Evolutionary conservation across 2,113 vertebrate species (phyloP).

Genomic region (Phylloscopus whistleri): DNA sequence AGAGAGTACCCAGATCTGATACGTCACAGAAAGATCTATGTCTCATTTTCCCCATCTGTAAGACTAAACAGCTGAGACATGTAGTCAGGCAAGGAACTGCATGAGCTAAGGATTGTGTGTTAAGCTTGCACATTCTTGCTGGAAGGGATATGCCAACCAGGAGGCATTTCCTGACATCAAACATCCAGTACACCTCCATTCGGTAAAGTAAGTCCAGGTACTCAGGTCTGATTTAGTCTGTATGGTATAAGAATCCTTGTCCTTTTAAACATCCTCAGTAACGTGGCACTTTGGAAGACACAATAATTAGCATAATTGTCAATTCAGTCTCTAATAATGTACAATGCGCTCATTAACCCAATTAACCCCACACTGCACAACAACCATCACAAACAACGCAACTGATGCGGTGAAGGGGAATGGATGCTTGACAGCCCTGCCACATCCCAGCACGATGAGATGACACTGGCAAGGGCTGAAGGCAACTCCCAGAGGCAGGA

Average conservation of each 20-base stretch:
- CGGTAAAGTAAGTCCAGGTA: not conserved
- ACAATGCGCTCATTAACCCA: constrained; percentile 32
- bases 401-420: not conserved
- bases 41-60: not conserved
- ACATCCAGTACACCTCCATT: not conserved
- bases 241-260: not conserved
- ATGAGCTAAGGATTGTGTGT: not conserved
- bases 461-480: not conserved
- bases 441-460: not conserved
- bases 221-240: not conserved
- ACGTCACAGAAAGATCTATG: not conserved
- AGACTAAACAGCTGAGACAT: not conserved
- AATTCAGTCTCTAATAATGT: constrained; percentile 42
- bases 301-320: constrained; percentile 42
- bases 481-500: not conserved
- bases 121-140: not conserved
- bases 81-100: not conserved
- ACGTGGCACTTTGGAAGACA: not conserved
- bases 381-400: not conserved
- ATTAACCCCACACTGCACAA: constrained; percentile 41
- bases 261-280: not conserved
- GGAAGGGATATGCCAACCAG: not conserved
- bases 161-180: not conserved
- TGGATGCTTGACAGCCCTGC: not conserved
- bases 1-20: not conserved